Evolutionary conservation across 2,797 vertebrate species (phyloP).

Genomic region (Falco concolor): DNA sequence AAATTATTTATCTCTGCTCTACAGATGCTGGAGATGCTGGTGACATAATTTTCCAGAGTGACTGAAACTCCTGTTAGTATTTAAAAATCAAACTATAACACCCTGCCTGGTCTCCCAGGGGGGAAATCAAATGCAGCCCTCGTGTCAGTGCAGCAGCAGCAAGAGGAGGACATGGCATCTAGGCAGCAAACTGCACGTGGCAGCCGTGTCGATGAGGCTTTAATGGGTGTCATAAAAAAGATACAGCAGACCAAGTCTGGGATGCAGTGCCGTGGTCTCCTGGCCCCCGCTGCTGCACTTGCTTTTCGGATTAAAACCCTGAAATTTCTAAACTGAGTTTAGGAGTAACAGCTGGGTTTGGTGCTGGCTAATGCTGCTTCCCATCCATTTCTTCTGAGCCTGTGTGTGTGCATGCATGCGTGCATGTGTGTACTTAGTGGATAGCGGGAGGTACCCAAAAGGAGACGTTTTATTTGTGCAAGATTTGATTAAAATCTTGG

Average conservation of each 20-base stretch:
- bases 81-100: not conserved
- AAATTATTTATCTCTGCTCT: not conserved
- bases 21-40: not conserved
- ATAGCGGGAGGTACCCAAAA: not conserved
- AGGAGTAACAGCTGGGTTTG: not conserved
- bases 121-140: not conserved
- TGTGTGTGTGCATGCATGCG: not conserved
- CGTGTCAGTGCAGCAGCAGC: not conserved
- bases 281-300: not conserved
- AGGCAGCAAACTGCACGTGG: not conserved
- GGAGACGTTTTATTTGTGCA: not conserved
- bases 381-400: not conserved
- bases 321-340: not conserved
- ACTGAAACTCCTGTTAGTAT: not conserved
- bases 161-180: not conserved
- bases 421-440: not conserved
- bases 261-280: not conserved
- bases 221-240: not conserved
- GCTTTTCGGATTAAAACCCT: not conserved
- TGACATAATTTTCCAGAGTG: not conserved
- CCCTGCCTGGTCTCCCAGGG: not conserved
- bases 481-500: conserved; percentile 31
- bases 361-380: not conserved
- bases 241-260: not conserved
- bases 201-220: not conserved